These are phyloP conservation scores for Triplophysa bombifrons DNA, from an alignment of 2,797 vertebrate genomes.

Conservation along the genomic window DNA sequence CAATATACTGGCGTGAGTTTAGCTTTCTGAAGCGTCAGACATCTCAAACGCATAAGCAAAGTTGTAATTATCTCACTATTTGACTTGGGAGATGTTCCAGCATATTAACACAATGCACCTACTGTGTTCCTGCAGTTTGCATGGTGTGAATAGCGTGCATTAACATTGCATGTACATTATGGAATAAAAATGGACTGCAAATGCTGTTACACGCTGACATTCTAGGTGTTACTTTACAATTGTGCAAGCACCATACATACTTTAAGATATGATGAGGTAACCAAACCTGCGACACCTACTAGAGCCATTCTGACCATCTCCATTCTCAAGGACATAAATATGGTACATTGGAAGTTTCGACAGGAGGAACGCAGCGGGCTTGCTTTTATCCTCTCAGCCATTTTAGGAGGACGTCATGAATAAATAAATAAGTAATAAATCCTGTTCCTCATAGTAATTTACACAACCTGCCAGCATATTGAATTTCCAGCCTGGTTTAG, in stretches of 20 bases:
- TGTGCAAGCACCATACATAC: constrained; percentile 4
- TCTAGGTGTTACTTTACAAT: constrained; percentile 1
- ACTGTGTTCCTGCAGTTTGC: neutral
- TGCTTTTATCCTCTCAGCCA: constrained; percentile 48
- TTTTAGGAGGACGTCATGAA: constrained; percentile 61
- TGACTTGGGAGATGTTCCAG: neutral
- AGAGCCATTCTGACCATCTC: constrained; percentile 27
- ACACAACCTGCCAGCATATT: constrained; percentile 50
- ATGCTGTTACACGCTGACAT: neutral
- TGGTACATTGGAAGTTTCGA: constrained; percentile 18
- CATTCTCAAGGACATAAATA: constrained; percentile 49
- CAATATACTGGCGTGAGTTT: neutral
- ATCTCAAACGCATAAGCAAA: neutral
- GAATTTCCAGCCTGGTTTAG: constrained; percentile 46
- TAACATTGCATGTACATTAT: neutral
- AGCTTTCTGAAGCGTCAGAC: neutral
- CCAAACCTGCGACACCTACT: neutral
- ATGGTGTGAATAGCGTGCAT: neutral
- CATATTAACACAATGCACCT: neutral
- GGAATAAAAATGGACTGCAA: neutral
- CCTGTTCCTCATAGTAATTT: constrained; percentile 64
- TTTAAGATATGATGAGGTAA: constrained; percentile 41
- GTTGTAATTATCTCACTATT: constrained; percentile 6
- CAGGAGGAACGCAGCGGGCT: constrained; percentile 43
- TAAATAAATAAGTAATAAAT: constrained; percentile 71